Evolutionary conservation across 2,888 invertebrate genomes (phyloP).

Genomic region (Itoplectis maculator): DNA sequence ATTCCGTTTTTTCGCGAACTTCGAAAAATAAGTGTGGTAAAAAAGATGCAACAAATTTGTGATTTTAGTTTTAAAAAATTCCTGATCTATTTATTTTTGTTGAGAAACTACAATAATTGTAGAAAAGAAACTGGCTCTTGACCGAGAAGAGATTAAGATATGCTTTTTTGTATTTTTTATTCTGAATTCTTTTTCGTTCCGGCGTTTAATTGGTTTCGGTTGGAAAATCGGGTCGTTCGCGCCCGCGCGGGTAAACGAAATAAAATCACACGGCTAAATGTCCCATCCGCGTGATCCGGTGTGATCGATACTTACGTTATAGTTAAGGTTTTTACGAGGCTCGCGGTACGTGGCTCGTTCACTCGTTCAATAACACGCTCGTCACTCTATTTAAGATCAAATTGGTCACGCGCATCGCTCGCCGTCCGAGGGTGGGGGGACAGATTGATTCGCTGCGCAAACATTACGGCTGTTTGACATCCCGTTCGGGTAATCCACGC

Average conservation of each 20-base stretch:
- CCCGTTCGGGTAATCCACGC: neutral
- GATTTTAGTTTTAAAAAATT: neutral
- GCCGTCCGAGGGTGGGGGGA: neutral
- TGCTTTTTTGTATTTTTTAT: neutral
- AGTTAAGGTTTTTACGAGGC: constrained; percentile 8
- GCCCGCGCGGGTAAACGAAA: neutral
- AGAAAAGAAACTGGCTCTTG: too few species aligned
- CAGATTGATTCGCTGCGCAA: neutral
- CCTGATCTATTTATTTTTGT: neutral
- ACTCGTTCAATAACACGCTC: neutral
- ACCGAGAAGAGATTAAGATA: too few species aligned
- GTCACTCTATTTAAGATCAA: constrained; percentile 1
- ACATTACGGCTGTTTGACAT: neutral
- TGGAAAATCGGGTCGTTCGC: neutral
- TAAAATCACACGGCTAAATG: neutral
- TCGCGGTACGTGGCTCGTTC: neutral
- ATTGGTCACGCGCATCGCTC: neutral
- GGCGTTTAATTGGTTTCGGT: neutral
- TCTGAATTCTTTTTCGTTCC: neutral
- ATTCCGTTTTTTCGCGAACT: too few species aligned
- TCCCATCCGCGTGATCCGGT: neutral
- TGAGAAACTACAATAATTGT: too few species aligned
- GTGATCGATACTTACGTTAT: neutral
- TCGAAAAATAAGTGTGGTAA: too few species aligned
- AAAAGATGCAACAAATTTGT: neutral